A percentile compares a stretch with the other conserved stretches of the same genome.
Conservation (phyloP, 2,888 invertebrate species). For the Limenitis camilla region DNA sequence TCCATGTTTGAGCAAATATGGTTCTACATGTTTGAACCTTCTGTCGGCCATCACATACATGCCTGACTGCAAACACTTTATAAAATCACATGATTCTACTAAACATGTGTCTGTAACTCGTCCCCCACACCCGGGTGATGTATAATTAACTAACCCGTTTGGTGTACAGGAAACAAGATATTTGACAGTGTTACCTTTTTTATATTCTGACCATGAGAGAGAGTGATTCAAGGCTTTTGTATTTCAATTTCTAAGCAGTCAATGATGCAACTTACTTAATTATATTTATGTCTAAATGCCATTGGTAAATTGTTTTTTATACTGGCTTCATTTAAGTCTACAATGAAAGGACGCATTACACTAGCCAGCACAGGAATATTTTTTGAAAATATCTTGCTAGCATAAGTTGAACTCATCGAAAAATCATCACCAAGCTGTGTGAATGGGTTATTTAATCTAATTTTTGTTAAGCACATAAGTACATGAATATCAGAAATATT, state of each 20-base stretch:
- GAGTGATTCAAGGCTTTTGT: slow-evolving; percentile 39
- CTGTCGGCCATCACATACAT: slow-evolving; percentile 25
- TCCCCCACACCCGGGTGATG: slow-evolving; percentile 29
- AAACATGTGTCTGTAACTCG: slow-evolving; percentile 21
- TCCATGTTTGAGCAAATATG: neutral
- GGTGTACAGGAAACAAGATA: slow-evolving; percentile 19
- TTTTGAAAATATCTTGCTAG: slow-evolving; percentile 19
- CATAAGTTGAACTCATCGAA: slow-evolving; percentile 6
- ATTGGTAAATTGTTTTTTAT: slow-evolving; percentile 27
- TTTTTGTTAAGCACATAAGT: slow-evolving; percentile 20
- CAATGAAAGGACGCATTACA: slow-evolving; percentile 25
- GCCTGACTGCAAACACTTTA: slow-evolving; percentile 15
- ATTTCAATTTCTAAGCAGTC: slow-evolving; percentile 44
- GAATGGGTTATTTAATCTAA: slow-evolving; percentile 17
- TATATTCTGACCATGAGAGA: slow-evolving; percentile 41
- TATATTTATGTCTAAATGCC: slow-evolving; percentile 31
- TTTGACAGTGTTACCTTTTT: slow-evolving; percentile 27
- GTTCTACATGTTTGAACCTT: slow-evolving; percentile 26
- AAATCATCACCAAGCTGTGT: slow-evolving; percentile 20
- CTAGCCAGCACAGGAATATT: slow-evolving; percentile 25
- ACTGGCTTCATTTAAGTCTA: slow-evolving; percentile 18
- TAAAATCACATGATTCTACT: slow-evolving; percentile 25
- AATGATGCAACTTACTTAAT: slow-evolving; percentile 34
- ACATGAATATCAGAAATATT: slow-evolving; percentile 11
- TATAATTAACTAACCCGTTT: slow-evolving; percentile 28